phyloP scores from a whole-genome alignment of 2,888 invertebrate species.

The Dryomyza anilis region DNA sequence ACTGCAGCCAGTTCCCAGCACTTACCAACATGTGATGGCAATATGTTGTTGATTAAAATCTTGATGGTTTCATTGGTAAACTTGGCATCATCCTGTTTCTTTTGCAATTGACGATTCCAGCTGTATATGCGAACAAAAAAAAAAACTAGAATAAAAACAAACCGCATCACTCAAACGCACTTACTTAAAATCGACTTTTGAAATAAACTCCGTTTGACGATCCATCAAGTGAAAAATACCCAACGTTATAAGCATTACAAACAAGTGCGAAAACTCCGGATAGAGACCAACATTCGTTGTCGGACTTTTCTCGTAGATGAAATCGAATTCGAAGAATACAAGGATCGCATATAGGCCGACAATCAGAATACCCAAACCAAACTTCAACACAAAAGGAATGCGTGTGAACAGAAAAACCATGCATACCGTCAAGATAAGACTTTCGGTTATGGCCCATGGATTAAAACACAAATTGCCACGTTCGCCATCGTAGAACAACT shows the following conservation, averaged over 20 bases:
- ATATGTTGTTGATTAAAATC: constrained; percentile 86
- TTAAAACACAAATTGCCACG: constrained; percentile 51
- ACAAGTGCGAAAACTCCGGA: constrained; percentile 73
- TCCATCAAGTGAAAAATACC: constrained; percentile 83
- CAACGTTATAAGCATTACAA: constrained; percentile 75
- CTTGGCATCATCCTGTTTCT: constrained; percentile 84
- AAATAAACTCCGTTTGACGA: constrained; percentile 87
- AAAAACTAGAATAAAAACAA: not conserved
- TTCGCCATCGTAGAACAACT: constrained; percentile 32
- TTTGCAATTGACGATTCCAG: constrained; percentile 74
- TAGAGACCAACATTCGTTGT: constrained; percentile 74
- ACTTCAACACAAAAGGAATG: constrained; percentile 82
- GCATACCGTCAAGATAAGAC: constrained; percentile 65
- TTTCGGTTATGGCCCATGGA: constrained; percentile 64
- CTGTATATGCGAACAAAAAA: constrained; percentile 38
- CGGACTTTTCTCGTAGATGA: constrained; percentile 66
- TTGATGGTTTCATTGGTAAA: constrained; percentile 87
- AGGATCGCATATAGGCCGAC: constrained; percentile 71
- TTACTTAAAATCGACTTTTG: constrained; percentile 81
- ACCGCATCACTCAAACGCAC: constrained; percentile 31
- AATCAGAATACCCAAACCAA: constrained; percentile 71
- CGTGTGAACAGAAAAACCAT: constrained; percentile 83
- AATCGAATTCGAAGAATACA: constrained; percentile 68
- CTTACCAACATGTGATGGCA: constrained; percentile 90
- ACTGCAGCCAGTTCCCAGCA: too few species aligned